phyloP scores from a whole-genome alignment of 1,140 invertebrate species.

The Spodoptera litura region DNA sequence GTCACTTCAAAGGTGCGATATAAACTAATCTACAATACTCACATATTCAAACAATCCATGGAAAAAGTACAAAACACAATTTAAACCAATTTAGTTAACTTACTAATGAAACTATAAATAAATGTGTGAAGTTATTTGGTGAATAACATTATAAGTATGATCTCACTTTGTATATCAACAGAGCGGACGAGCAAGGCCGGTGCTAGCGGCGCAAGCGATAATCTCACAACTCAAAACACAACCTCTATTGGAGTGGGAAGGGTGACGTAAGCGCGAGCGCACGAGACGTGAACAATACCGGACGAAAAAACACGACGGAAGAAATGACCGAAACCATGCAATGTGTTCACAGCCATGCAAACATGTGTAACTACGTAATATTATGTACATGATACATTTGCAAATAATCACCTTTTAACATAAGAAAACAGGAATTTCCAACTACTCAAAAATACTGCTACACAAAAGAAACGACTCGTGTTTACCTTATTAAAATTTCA shows the following conservation, averaged over 20 bases:
- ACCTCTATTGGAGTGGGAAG: conserved; percentile 62
- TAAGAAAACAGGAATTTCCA: conserved; percentile 32
- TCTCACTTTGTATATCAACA: conserved; percentile 78
- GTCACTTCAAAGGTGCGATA: conserved; percentile 2
- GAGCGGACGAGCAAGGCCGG: conserved; percentile 67
- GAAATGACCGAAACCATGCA: conserved; percentile 34
- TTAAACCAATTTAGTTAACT: neutral
- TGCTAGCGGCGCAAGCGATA: conserved; percentile 70
- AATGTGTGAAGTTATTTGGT: conserved; percentile 44
- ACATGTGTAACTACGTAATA: neutral
- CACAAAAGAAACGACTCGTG: neutral
- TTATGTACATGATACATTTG: conserved; percentile 4
- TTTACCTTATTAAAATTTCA: conserved; percentile 33
- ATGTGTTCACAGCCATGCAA: conserved; percentile 10
- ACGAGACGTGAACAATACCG: conserved; percentile 52
- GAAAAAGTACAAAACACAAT: conserved; percentile 2
- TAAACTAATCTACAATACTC: neutral
- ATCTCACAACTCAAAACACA: conserved; percentile 68
- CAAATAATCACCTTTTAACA: neutral
- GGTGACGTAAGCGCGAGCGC: conserved; percentile 70
- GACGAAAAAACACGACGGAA: conserved; percentile 54
- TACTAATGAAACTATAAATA: conserved; percentile 18
- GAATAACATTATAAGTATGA: conserved; percentile 70
- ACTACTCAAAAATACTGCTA: neutral
- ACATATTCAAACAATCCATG: neutral